Percentiles rank a stretch among this genome's conserved stretches.
Conservation (phyloP, 2,797 vertebrate species). For the Nyctalus aviator region DNA sequence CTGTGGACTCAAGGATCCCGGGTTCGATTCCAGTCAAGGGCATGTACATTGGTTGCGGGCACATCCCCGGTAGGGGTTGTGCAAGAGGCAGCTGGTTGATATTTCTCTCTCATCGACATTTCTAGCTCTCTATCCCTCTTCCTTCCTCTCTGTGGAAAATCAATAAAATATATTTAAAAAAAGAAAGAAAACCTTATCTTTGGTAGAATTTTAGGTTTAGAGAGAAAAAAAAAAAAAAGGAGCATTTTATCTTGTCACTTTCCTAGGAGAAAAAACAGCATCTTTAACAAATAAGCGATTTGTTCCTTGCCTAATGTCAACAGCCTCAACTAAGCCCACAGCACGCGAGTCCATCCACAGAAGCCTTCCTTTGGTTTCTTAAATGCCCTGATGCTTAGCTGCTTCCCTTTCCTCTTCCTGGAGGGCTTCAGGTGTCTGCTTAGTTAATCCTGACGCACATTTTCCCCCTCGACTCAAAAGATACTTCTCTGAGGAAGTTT, state of each 20-base stretch:
- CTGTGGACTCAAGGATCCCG: no score
- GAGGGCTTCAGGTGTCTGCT: not conserved
- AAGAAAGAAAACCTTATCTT: not conserved
- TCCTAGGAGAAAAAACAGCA: not conserved
- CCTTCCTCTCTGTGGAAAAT: no score
- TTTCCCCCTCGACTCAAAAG: not conserved
- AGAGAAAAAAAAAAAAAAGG: not conserved
- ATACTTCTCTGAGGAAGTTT: not conserved
- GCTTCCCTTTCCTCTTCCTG: not conserved
- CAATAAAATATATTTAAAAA: no score
- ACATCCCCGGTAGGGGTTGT: no score
- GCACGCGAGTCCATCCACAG: not conserved
- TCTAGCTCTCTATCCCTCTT: no score
- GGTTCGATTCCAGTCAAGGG: no score
- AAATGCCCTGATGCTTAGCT: not conserved
- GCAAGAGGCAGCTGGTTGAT: no score
- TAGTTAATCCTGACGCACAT: not conserved
- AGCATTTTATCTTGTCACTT: not conserved
- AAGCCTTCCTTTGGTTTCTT: not conserved
- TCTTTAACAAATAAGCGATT: slow-evolving; percentile 16
- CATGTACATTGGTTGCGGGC: no score
- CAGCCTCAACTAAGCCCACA: not conserved
- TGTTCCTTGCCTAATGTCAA: not conserved
- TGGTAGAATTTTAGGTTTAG: not conserved
- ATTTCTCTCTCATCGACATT: no score